phyloP scores from a whole-genome alignment of 2,888 invertebrate genomes.

The Eupsilia transversa region DNA sequence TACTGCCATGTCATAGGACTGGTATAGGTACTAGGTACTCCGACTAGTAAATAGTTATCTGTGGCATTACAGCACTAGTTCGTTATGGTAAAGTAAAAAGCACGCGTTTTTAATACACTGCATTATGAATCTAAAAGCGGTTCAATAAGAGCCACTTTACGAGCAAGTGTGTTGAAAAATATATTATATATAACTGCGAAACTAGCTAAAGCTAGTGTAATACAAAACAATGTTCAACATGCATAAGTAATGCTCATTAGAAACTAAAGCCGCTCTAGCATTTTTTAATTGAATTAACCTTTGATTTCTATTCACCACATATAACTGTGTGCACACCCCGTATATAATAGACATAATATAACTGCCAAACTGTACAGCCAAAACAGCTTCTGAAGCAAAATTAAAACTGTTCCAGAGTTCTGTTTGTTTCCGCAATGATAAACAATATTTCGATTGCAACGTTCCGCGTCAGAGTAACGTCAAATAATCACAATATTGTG shows the following conservation, averaged over 20 bases:
- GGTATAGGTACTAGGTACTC: no score
- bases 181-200: no score
- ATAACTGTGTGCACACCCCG: slow-evolving; percentile 1
- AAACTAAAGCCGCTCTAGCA: background rate
- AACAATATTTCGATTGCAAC: slow-evolving; percentile 70
- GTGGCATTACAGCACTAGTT: no score
- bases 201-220: no score
- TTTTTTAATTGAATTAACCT: background rate
- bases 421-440: slow-evolving; percentile 70
- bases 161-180: no score
- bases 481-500: slow-evolving; percentile 65
- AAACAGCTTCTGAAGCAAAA: slow-evolving; percentile 71
- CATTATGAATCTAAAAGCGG: no score
- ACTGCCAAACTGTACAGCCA: slow-evolving; percentile 46
- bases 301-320: background rate
- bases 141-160: no score
- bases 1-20: no score
- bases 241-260: background rate
- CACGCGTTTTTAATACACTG: no score
- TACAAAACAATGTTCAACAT: background rate
- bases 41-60: no score
- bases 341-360: slow-evolving; percentile 19
- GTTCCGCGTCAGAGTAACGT: slow-evolving; percentile 61
- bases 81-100: no score
- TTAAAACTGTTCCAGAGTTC: slow-evolving; percentile 72